Conservation (phyloP, 2,113 vertebrate species). For the Chloroceryle aenea region DNA sequence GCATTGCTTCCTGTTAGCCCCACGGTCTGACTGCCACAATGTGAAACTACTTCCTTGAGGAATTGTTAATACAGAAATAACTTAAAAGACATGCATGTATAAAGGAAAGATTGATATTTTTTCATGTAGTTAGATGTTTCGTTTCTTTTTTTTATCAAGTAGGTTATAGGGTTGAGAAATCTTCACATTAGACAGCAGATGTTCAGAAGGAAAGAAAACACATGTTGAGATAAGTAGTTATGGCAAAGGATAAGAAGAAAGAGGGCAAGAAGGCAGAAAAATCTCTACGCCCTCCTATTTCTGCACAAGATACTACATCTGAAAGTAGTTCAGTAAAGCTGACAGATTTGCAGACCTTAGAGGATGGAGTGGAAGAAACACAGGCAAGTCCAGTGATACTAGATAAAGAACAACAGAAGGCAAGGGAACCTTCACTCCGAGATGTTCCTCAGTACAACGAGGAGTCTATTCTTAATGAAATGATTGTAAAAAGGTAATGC, state of each 20-base stretch:
- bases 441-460: neutral
- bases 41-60: neutral
- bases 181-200: neutral
- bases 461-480: constrained; percentile 59
- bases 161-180: neutral
- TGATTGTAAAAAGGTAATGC: constrained; percentile 81
- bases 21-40: fast-evolving
- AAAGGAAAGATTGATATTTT: fast-evolving
- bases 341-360: neutral
- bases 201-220: neutral
- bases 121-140: too few relatives aligned
- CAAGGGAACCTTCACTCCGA: neutral
- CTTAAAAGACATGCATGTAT: neutral
- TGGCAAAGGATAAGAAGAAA: constrained; percentile 78
- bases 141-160: neutral
- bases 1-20: neutral
- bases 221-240: neutral
- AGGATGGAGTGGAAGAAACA: neutral
- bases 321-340: neutral
- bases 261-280: constrained; percentile 67
- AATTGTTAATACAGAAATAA: neutral
- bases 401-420: neutral
- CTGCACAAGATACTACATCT: neutral
- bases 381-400: neutral
- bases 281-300: neutral